A percentile compares a stretch with the other conserved stretches of the same genome.
These are phyloP conservation scores for Antechinus flavipes DNA, from an alignment of 2,113 vertebrate genomes.

Conservation along the genomic window DNA sequence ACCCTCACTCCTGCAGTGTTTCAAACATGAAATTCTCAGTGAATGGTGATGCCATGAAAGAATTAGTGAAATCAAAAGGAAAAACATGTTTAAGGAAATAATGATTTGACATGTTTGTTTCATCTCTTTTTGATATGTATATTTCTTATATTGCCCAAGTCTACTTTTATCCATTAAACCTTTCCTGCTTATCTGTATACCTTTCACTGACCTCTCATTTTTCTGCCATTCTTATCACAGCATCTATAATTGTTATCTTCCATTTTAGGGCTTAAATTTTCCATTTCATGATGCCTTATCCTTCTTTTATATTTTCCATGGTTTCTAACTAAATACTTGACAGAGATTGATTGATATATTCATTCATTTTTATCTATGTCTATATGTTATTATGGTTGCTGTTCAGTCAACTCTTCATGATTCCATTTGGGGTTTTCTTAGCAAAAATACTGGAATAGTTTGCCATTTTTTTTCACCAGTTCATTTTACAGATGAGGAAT, in stretches of 20 bases:
- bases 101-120: too few species aligned
- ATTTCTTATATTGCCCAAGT: background rate
- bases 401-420: background rate
- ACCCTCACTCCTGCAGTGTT: too few species aligned
- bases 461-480: background rate
- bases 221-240: background rate
- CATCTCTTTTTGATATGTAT: background rate
- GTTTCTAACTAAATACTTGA: too few species aligned
- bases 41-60: too few species aligned
- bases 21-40: too few species aligned
- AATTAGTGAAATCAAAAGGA: too few species aligned
- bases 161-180: constrained; percentile 8
- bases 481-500: background rate
- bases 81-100: too few species aligned
- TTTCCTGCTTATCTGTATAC: background rate
- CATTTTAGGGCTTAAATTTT: background rate
- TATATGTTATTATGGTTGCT: too few species aligned
- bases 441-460: background rate
- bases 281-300: background rate
- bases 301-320: constrained; percentile 5
- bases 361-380: background rate
- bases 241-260: background rate
- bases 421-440: background rate
- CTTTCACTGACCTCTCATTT: background rate
- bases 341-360: too few species aligned